These are phyloP conservation scores for Zosterops japonicus DNA, from an alignment of 2,113 vertebrate species.

Conservation along the genomic window DNA sequence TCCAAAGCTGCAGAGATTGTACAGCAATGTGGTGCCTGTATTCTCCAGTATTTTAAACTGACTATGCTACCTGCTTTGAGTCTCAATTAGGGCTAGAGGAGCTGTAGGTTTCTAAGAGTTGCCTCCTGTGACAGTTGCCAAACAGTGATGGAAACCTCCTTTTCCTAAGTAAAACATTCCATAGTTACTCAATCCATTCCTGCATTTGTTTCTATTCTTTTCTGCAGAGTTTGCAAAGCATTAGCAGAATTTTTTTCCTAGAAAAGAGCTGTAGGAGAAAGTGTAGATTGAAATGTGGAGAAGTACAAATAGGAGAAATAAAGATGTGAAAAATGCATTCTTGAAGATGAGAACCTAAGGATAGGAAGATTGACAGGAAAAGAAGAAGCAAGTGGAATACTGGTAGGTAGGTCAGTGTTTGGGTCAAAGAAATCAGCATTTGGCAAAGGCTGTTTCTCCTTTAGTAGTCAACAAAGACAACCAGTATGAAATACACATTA, in stretches of 20 bases:
- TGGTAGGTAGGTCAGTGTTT: neutral
- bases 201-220: neutral
- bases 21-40: neutral
- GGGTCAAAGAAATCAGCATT: neutral
- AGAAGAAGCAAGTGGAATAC: neutral
- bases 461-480: neutral
- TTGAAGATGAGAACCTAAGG: neutral
- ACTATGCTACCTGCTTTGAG: neutral
- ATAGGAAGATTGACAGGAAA: neutral
- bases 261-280: neutral
- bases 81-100: neutral
- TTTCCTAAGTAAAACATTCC: neutral
- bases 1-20: neutral
- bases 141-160: neutral
- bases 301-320: neutral
- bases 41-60: neutral
- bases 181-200: neutral
- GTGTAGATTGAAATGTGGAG: neutral
- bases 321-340: neutral
- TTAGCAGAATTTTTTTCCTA: neutral
- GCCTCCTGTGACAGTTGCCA: neutral
- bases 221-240: neutral
- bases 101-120: neutral
- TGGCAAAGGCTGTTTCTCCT: neutral
- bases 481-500: neutral